phyloP scores from a whole-genome alignment of 1,140 invertebrate species.

The Diabrotica virgifera region DNA sequence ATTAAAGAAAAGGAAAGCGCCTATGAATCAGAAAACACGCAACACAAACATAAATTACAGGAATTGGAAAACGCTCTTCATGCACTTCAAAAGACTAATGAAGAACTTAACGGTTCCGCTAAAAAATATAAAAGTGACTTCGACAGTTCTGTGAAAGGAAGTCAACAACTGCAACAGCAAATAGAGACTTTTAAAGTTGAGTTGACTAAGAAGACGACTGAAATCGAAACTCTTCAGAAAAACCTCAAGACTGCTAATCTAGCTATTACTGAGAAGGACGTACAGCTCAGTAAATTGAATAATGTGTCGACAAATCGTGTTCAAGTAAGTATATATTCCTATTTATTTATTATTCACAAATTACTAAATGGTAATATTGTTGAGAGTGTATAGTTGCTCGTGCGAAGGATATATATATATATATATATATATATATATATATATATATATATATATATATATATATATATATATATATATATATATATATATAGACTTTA shows the following conservation, averaged over 20 bases:
- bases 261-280: background rate
- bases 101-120: background rate
- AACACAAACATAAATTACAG: conserved; percentile 19
- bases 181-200: conserved; percentile 22
- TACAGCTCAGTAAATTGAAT: background rate
- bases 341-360: too few species aligned
- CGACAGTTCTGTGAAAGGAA: background rate
- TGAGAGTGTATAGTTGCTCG: too few species aligned
- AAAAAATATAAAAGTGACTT: conserved; percentile 6
- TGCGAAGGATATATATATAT: too few species aligned
- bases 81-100: background rate
- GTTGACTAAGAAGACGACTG: conserved; percentile 14
- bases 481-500: too few species aligned
- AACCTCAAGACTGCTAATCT: background rate
- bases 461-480: too few species aligned
- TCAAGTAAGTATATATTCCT: too few species aligned
- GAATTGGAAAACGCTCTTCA: conserved; percentile 16
- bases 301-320: too few species aligned
- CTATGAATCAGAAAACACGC: conserved; percentile 16
- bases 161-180: conserved; percentile 14
- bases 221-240: background rate
- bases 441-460: too few species aligned
- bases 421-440: too few species aligned
- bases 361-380: too few species aligned
- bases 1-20: conserved; percentile 16